A percentile compares a stretch with the other conserved stretches of the same genome.
Evolutionary conservation across 2,888 invertebrate genomes (phyloP).

Genomic region (Eupithecia tripunctaria): DNA sequence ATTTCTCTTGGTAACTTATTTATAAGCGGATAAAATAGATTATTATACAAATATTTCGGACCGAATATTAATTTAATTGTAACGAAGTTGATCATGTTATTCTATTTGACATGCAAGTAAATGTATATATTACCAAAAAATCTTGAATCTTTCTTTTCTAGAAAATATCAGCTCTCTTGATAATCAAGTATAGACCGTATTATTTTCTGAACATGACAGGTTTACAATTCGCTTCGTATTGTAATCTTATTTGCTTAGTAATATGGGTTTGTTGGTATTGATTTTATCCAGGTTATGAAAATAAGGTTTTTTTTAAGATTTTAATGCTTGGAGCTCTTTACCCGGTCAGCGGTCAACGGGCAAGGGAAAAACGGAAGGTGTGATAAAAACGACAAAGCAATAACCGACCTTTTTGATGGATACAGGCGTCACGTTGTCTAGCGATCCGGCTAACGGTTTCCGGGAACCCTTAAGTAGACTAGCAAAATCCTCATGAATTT

Average conservation of each 20-base stretch:
- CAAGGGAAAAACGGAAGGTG: constrained; percentile 50
- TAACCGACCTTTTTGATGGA: constrained; percentile 70
- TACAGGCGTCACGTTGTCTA: constrained; percentile 73
- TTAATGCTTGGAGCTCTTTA: background rate
- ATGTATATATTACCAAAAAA: no score
- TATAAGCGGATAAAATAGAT: no score
- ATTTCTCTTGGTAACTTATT: no score
- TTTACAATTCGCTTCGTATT: background rate
- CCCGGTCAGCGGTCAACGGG: no score
- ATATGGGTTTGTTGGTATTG: background rate
- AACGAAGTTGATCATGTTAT: no score
- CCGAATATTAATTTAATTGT: no score
- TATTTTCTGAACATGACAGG: no score
- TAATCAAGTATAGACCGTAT: background rate
- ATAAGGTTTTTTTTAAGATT: background rate
- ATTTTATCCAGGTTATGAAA: background rate
- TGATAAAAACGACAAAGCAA: constrained; percentile 66
- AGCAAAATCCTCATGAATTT: constrained; percentile 41
- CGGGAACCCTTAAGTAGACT: constrained; percentile 20
- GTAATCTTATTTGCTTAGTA: background rate
- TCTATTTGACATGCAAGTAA: no score
- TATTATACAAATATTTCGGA: no score
- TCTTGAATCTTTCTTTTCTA: background rate
- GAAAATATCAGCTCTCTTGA: background rate
- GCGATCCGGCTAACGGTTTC: constrained; percentile 61